phyloP scores from a whole-genome alignment of 2,797 vertebrate genomes.

The Thaleichthys pacificus region DNA sequence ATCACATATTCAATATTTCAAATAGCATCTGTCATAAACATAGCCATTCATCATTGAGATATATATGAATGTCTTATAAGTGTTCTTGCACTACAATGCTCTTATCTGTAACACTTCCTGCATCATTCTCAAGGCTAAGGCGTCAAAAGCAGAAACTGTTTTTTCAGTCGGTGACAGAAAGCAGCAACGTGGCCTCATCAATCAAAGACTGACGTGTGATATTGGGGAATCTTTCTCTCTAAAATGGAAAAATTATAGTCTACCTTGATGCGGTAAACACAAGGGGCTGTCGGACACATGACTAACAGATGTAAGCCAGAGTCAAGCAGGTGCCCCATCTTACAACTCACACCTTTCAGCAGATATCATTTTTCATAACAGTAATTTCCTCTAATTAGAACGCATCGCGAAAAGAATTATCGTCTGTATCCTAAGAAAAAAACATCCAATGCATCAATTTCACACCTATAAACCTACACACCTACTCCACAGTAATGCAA shows the following conservation, averaged over 20 bases:
- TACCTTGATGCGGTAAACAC: background rate
- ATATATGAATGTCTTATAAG: background rate
- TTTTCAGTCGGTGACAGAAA: conserved; percentile 1
- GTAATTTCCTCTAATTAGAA: background rate
- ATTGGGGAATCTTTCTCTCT: background rate
- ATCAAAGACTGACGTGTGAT: conserved; percentile 7
- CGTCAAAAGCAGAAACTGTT: background rate
- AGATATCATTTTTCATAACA: background rate
- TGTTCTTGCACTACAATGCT: background rate
- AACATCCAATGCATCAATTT: no score
- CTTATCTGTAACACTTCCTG: background rate
- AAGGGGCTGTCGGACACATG: background rate
- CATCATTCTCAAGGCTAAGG: background rate
- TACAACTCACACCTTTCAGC: no score
- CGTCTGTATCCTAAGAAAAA: no score
- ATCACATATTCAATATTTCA: conserved; percentile 2
- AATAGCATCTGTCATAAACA: background rate
- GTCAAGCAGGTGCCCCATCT: no score
- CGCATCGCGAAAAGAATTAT: no score
- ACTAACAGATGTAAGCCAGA: background rate
- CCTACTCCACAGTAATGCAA: background rate
- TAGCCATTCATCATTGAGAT: conserved; percentile 3
- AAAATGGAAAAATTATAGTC: background rate
- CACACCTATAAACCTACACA: no score
- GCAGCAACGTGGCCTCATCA: background rate